Percentiles rank a stretch among this genome's conserved stretches.
Evolutionary conservation across 2,113 vertebrate genomes (phyloP).

Genomic region (Thalassarche chlororhynchos): DNA sequence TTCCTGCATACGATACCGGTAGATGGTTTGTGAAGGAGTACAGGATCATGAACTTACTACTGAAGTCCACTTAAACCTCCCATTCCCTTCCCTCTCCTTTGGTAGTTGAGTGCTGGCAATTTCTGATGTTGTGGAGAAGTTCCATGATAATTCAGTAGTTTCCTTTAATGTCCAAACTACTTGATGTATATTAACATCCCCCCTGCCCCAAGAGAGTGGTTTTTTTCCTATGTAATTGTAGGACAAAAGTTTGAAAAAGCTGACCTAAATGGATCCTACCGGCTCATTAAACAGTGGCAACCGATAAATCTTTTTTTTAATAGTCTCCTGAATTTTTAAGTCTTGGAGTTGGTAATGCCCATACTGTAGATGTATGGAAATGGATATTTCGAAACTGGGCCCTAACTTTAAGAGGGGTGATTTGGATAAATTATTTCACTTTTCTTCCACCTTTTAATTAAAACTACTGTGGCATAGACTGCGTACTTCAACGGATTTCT

Average conservation of each 20-base stretch:
- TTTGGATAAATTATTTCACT: constrained; percentile 60
- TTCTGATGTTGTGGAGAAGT: background rate
- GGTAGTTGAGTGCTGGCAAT: too few species aligned
- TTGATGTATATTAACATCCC: background rate
- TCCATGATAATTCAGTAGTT: background rate
- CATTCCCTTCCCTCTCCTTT: background rate
- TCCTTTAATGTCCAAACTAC: background rate
- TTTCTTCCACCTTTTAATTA: constrained; percentile 52
- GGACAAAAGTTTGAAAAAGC: background rate
- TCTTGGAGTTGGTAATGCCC: background rate
- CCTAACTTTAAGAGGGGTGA: background rate
- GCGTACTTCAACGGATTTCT: background rate
- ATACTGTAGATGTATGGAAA: background rate
- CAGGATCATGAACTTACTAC: background rate
- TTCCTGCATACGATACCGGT: accelerated
- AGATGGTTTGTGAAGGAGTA: background rate
- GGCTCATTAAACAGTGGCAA: constrained; percentile 1
- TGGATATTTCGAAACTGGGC: background rate
- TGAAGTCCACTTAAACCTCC: background rate
- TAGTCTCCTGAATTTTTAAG: constrained; percentile 40
- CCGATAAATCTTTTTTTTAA: background rate
- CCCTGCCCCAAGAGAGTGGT: background rate
- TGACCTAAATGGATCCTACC: background rate
- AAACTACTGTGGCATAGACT: background rate
- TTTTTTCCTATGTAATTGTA: background rate